Percentiles rank a stretch among this genome's conserved stretches.
Conservation (phyloP, 2,797 vertebrate species). For the Meriones psammophilus region DNA sequence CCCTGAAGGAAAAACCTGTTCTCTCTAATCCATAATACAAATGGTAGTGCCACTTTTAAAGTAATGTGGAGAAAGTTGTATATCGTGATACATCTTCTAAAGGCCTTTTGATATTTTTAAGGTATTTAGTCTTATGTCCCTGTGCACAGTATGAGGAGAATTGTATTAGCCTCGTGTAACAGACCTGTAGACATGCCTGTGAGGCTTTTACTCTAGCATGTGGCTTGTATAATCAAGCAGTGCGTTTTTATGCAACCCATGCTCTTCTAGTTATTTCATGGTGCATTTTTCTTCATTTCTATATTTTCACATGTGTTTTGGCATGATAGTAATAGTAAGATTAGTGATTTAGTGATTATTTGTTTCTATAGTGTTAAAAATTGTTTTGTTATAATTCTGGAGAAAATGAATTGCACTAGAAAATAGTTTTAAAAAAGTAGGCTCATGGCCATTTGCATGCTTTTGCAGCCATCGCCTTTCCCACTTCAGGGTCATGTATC, state of each 20-base stretch:
- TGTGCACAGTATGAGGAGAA: rapidly evolving
- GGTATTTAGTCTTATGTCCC: not conserved
- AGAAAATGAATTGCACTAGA: not conserved
- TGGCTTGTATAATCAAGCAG: not conserved
- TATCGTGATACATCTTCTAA: not conserved
- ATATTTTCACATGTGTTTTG: not conserved
- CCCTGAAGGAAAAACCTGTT: not conserved
- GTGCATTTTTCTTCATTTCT: not conserved
- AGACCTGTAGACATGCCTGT: not conserved
- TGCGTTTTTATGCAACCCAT: not conserved
- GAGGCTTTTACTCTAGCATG: not conserved
- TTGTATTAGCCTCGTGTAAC: not conserved
- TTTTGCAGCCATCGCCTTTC: not conserved
- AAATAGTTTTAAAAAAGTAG: not conserved
- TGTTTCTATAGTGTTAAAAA: not conserved
- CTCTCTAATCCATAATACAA: slow-evolving; percentile 13
- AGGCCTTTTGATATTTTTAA: not conserved
- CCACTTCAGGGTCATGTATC: too few relatives aligned
- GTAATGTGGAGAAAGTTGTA: not conserved
- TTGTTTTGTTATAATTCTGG: not conserved
- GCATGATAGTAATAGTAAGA: not conserved
- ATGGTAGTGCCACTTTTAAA: slow-evolving; percentile 11
- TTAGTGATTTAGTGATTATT: not conserved
- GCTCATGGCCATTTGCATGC: too few relatives aligned
- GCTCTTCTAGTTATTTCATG: not conserved